phyloP scores from a whole-genome alignment of 2,113 vertebrate genomes.

The Sinosuthora webbiana region DNA sequence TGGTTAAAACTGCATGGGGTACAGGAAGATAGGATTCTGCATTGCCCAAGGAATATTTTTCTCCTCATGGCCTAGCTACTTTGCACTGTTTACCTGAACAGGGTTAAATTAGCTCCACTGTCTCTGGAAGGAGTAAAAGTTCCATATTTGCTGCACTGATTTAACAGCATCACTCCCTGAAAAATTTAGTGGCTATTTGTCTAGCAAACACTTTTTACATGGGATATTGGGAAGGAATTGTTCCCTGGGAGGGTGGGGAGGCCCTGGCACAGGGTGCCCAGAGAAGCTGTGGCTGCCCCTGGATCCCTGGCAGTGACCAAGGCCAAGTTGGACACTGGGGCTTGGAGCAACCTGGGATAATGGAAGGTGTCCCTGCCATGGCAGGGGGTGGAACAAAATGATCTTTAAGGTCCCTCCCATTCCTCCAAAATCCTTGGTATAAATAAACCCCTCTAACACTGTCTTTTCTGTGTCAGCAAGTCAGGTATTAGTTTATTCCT shows the following conservation, averaged over 20 bases:
- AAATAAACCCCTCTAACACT: background rate
- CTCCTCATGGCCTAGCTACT: background rate
- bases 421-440: background rate
- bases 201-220: background rate
- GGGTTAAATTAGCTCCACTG: background rate
- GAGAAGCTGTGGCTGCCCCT: background rate
- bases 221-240: background rate
- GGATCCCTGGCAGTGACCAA: background rate
- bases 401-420: background rate
- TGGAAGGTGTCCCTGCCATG: background rate
- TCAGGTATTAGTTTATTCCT: background rate
- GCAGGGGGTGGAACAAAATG: background rate
- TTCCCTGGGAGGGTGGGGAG: background rate
- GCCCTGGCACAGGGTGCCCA: background rate
- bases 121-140: background rate
- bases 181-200: background rate
- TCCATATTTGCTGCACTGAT: background rate
- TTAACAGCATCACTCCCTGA: background rate
- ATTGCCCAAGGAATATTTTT: background rate
- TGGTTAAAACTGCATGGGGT: background rate
- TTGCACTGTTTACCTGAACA: background rate
- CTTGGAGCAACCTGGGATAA: background rate
- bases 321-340: background rate
- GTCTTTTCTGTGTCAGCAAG: background rate
- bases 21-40: background rate